These are phyloP conservation scores for Oscheius sp. DNA, from an alignment of 2,888 invertebrate species.

Conservation along the genomic window DNA sequence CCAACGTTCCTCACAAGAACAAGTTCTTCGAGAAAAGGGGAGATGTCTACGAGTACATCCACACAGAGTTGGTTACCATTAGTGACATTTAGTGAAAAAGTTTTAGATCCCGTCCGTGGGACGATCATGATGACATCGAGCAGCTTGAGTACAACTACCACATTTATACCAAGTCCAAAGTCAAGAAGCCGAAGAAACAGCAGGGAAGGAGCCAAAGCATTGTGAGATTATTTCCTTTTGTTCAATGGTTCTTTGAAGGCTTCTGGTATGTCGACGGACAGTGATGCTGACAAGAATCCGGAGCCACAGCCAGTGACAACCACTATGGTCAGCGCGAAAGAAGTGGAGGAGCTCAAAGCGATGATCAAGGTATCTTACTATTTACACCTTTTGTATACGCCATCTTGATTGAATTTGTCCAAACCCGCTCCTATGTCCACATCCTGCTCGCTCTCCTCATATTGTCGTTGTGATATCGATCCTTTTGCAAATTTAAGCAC, in stretches of 20 bases:
- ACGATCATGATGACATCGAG: constrained; percentile 85
- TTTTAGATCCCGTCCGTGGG: constrained; percentile 84
- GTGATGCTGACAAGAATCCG: constrained; percentile 2
- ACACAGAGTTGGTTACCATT: constrained; percentile 79
- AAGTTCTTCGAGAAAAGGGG: constrained; percentile 77
- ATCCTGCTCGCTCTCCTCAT: no score
- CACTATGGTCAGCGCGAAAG: neutral
- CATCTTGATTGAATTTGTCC: no score
- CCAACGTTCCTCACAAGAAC: constrained; percentile 80
- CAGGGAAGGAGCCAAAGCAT: constrained; percentile 26
- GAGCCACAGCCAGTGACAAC: neutral
- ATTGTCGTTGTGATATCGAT: no score
- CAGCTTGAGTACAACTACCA: constrained; percentile 81
- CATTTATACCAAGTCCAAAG: constrained; percentile 43
- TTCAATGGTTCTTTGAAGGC: neutral
- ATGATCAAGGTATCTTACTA: constrained; percentile 10
- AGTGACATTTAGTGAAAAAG: neutral
- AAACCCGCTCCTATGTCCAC: no score
- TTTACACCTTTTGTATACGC: no score
- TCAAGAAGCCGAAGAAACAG: neutral
- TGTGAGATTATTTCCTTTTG: constrained; percentile 5
- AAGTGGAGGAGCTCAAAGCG: constrained; percentile 14
- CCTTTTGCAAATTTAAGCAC: no score
- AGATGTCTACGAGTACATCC: constrained; percentile 83
- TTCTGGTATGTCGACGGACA: constrained; percentile 17